phyloP scores from a whole-genome alignment of 2,888 invertebrate species.

The Patella ulyssiponensis region DNA sequence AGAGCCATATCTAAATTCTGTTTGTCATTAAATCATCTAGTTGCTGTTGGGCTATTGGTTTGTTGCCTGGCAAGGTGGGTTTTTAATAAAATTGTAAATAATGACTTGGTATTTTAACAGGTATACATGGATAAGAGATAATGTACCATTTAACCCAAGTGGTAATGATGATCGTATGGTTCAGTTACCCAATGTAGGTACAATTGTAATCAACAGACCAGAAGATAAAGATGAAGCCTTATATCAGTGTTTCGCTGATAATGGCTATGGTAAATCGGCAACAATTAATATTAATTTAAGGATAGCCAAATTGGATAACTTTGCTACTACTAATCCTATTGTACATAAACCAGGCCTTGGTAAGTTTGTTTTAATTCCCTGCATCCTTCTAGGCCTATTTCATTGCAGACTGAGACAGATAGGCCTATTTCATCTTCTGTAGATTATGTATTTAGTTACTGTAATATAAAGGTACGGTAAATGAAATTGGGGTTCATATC shows the following conservation, averaged over 20 bases:
- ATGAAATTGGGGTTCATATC: too few relatives aligned
- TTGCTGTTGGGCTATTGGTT: too few relatives aligned
- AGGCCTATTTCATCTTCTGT: too few relatives aligned
- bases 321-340: slow-evolving; percentile 71
- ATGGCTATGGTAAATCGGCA: slow-evolving; percentile 93
- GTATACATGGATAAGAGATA: slow-evolving; percentile 93
- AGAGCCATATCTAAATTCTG: too few relatives aligned
- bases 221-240: slow-evolving; percentile 93
- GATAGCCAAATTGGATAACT: slow-evolving; percentile 59
- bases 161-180: slow-evolving; percentile 95
- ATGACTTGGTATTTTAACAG: slow-evolving; percentile 52
- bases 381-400: too few relatives aligned
- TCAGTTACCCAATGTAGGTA: slow-evolving; percentile 90
- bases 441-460: too few relatives aligned
- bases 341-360: not conserved
- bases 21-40: too few relatives aligned
- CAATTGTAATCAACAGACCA: slow-evolving; percentile 90
- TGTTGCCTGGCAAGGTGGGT: not conserved
- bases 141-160: slow-evolving; percentile 93
- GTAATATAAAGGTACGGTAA: too few relatives aligned
- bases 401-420: too few relatives aligned
- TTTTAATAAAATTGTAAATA: not conserved
- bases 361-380: not conserved
- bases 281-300: slow-evolving; percentile 76
- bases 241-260: slow-evolving; percentile 95